Percentiles rank a stretch among this genome's conserved stretches.
These are phyloP conservation scores for Sinocyclocheilus anophthalmus DNA, from an alignment of 2,113 vertebrate species.

Conservation along the genomic window DNA sequence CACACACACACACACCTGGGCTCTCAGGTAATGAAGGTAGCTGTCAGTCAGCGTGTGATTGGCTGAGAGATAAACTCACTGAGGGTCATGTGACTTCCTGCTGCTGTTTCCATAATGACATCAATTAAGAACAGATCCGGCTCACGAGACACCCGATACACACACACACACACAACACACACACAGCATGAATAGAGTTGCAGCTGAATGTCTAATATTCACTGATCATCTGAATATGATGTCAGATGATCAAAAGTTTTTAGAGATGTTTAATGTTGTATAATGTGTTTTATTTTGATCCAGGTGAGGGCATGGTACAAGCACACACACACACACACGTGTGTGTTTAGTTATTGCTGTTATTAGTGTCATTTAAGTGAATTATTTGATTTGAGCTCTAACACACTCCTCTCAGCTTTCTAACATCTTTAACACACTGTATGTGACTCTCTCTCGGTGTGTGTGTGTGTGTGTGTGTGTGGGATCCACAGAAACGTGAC, in stretches of 20 bases:
- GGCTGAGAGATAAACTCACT: conserved; percentile 45
- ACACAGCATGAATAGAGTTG: background rate
- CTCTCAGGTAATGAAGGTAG: conserved; percentile 50
- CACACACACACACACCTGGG: conserved; percentile 41
- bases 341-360: background rate
- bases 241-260: background rate
- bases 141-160: conserved; percentile 39
- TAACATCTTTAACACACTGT: conserved; percentile 12
- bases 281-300: background rate
- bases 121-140: conserved; percentile 57
- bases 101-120: conserved; percentile 54
- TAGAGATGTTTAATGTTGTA: background rate
- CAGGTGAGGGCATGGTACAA: no score
- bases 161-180: conserved; percentile 42
- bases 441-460: background rate
- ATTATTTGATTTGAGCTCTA: conserved; percentile 21
- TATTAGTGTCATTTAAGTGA: conserved; percentile 4
- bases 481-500: conserved; percentile 13
- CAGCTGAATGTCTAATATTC: background rate
- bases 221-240: background rate
- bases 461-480: conserved; percentile 18
- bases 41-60: conserved; percentile 50
- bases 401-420: background rate
- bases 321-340: conserved; percentile 24
- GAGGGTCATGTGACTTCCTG: conserved; percentile 56